Evolutionary conservation across 2,113 vertebrate genomes (phyloP).

Genomic region (Nycticebus coucang): DNA sequence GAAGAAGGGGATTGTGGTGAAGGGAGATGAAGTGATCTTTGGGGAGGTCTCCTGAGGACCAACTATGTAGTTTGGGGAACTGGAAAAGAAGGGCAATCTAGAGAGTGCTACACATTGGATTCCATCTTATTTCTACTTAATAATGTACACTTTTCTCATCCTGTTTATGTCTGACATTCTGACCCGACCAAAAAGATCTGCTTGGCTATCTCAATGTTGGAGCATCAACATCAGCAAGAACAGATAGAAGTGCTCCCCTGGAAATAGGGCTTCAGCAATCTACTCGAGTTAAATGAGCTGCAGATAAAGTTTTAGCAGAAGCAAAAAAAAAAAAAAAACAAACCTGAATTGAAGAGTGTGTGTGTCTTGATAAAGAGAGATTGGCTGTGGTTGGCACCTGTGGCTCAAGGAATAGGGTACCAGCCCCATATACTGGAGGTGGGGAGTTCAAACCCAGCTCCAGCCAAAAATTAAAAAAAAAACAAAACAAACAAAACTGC

Average conservation of each 20-base stretch:
- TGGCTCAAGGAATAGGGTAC: no score
- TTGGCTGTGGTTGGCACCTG: constrained; percentile 87
- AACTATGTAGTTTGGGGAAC: constrained; percentile 97
- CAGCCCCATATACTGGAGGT: no score
- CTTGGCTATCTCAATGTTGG: no score
- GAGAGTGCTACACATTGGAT: no score
- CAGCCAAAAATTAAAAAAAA: no score
- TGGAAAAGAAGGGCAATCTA: no score
- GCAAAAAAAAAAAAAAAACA: constrained; percentile 93
- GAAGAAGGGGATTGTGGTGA: constrained; percentile 97
- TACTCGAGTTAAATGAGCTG: constrained; percentile 97
- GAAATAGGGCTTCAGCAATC: constrained; percentile 97
- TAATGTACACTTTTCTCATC: no score
- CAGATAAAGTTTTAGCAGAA: constrained; percentile 97
- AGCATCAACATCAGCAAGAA: constrained; percentile 93
- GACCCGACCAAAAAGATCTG: no score
- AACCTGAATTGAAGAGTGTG: constrained; percentile 97
- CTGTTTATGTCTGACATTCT: no score
- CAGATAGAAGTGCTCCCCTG: constrained; percentile 98
- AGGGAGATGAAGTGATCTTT: constrained; percentile 98
- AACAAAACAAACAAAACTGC: no score
- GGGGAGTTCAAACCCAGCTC: no score
- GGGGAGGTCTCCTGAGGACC: constrained; percentile 99
- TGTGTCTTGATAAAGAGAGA: constrained; percentile 98
- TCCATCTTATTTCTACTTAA: no score